Evolutionary conservation across 2,797 vertebrate species (phyloP).

Genomic region (Gymnoscopelus microlampas): DNA sequence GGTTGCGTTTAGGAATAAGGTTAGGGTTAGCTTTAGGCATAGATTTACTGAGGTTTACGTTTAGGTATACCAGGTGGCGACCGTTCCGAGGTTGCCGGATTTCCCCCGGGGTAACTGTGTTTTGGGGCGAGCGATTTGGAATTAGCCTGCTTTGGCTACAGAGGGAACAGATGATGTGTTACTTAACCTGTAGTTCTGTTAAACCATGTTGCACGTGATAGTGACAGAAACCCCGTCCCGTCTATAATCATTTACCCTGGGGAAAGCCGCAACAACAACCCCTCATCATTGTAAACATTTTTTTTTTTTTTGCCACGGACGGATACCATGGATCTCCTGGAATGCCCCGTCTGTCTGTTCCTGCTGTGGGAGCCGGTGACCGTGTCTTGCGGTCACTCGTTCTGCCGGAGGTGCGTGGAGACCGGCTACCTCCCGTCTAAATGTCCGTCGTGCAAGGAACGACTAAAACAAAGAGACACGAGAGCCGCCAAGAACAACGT

Average conservation of each 20-base stretch:
- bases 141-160: too few relatives aligned
- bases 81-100: too few relatives aligned
- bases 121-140: too few relatives aligned
- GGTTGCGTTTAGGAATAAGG: too few relatives aligned
- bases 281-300: conserved; percentile 2
- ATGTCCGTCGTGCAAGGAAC: conserved; percentile 83
- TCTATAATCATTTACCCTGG: background rate
- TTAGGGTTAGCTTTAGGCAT: too few relatives aligned
- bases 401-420: conserved; percentile 84
- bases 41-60: too few relatives aligned
- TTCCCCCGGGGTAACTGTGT: too few relatives aligned
- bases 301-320: conserved; percentile 18
- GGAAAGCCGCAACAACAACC: background rate
- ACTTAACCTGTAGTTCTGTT: too few relatives aligned
- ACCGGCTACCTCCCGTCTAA: conserved; percentile 66
- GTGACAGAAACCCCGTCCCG: background rate
- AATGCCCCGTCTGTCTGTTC: conserved; percentile 84
- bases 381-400: conserved; percentile 88
- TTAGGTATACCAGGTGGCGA: too few relatives aligned
- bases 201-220: too few relatives aligned
- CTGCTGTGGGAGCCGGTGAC: conserved; percentile 87
- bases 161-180: too few relatives aligned
- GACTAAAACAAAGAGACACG: conserved; percentile 74
- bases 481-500: conserved; percentile 80
- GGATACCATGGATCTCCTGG: conserved; percentile 79